A percentile compares a stretch with the other conserved stretches of the same genome.
These are phyloP conservation scores for Macaca fascicularis DNA, from an alignment of 2,113 vertebrate genomes.

Conservation along the genomic window DNA sequence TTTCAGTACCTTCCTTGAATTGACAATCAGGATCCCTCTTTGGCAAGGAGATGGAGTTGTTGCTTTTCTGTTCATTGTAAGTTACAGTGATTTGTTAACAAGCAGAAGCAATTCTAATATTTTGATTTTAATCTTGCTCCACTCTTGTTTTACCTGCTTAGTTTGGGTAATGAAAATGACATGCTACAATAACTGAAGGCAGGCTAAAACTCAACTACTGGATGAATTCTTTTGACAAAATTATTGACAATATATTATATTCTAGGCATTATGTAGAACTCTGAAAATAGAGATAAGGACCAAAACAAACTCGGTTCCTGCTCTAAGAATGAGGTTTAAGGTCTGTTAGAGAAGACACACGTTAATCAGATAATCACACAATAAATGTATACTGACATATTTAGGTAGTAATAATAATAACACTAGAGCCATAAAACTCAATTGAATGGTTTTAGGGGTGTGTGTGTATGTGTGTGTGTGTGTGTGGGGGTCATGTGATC, in stretches of 20 bases:
- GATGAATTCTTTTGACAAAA: not conserved
- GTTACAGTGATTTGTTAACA: not conserved
- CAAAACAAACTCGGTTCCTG: not conserved
- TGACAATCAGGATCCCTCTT: not conserved
- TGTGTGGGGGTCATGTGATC: not conserved
- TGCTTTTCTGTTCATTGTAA: not conserved
- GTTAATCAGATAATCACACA: not conserved
- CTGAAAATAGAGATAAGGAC: not conserved
- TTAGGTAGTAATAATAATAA: not conserved
- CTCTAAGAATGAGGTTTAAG: not conserved
- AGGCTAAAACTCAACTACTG: not conserved
- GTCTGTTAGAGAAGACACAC: not conserved
- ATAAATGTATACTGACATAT: not conserved
- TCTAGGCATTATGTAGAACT: not conserved
- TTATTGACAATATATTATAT: not conserved
- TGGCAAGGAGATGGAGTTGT: not conserved
- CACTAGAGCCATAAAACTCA: not conserved
- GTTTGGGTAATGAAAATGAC: not conserved
- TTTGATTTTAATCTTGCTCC: not conserved
- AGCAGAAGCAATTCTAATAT: not conserved
- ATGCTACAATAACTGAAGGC: not conserved
- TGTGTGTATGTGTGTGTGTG: not conserved
- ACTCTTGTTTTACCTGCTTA: not conserved
- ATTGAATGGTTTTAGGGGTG: not conserved
- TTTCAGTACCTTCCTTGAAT: constrained; percentile 16